Conservation (phyloP, 2,888 invertebrate species). For the Amphipyra berbera region DNA sequence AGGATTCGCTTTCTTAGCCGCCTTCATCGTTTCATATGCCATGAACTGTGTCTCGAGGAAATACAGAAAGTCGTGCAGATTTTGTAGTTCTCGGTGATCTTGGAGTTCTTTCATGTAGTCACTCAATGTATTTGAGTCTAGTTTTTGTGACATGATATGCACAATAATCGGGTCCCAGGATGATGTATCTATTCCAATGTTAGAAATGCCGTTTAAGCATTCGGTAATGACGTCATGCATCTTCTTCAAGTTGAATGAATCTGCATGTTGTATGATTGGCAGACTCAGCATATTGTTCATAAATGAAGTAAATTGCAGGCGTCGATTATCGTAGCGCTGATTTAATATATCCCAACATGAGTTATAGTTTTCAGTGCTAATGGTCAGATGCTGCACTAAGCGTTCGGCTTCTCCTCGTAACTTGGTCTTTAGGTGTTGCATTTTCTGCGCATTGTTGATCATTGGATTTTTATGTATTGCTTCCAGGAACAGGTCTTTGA, state of each 20-base stretch:
- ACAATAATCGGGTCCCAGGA: constrained; percentile 22
- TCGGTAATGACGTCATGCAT: constrained; percentile 18
- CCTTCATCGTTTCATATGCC: constrained; percentile 12
- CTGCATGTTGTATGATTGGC: constrained; percentile 9
- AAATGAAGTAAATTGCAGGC: constrained; percentile 13
- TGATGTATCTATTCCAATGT: constrained; percentile 14
- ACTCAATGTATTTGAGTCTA: constrained; percentile 7
- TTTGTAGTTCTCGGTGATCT: constrained; percentile 13
- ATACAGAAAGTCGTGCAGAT: constrained; percentile 9
- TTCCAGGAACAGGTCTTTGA: constrained; percentile 13
- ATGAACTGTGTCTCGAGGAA: constrained; percentile 23
- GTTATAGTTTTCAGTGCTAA: constrained; percentile 7
- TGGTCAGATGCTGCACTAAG: constrained; percentile 7
- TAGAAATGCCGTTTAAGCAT: constrained; percentile 14
- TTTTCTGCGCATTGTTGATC: constrained; percentile 7
- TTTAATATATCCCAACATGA: constrained; percentile 18
- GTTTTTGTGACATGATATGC: constrained; percentile 23
- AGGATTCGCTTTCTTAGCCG: not conserved
- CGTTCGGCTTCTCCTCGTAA: constrained; percentile 12
- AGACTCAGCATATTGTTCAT: constrained; percentile 10
- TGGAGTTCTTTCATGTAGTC: constrained; percentile 14
- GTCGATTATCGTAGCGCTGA: constrained; percentile 29
- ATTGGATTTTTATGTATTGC: constrained; percentile 14
- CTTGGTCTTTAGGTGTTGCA: constrained; percentile 15
- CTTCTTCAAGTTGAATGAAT: constrained; percentile 13